Base-by-base conservation (phyloP, 2,797 vertebrate genomes). In the Benthosema pterotum region DNA sequence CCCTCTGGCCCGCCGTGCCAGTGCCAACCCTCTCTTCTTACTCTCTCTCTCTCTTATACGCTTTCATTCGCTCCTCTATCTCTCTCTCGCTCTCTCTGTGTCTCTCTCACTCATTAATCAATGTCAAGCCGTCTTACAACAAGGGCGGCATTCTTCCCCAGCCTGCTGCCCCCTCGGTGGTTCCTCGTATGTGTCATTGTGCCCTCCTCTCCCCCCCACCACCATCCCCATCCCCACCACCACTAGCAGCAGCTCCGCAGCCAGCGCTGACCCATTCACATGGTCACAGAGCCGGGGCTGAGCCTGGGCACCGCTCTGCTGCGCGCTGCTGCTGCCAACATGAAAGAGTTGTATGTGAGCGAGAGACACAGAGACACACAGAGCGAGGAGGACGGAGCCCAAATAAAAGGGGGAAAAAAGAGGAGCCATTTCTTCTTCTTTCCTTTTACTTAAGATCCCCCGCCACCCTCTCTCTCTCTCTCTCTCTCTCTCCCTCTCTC, bases 41-140 rank as follows among this genome's bases (percentile, higher is more conserved):
- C 16, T 47, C 47, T 18, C 48, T 8, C 17, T 87, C 83, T 85
- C 77, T 84, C 82, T 87, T 83, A 85, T 83, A 83, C 70, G 78
- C 69, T 55, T 17, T 5, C 53, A 25, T 25, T 25, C 22, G 22
- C 3, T 32, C 12, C 15, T n/a, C 17, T 48, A 18, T 16, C 54
- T 48, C 28, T 19, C 25, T 67, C 62, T 49, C 73, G 69, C 63
- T 79, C 71, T 80, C 63, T 72, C 57, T 70, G 58, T 75, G 63
- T 79, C 90, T 86, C 93, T 92, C 92, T 92, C 89, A 91, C 95
- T 98, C 97, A 97, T 98, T 98, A 98, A 98, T 99, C 97, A 98
- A 96, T 91, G 95, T 98, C 97, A 98, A 91, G 92, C 92, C 89
- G 90, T 91, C 90, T 89, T 90, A 92, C 94, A 97, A 99, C 96